Conservation (phyloP, 2,113 vertebrate genomes). For the Tympanuchus pallidicinctus region DNA sequence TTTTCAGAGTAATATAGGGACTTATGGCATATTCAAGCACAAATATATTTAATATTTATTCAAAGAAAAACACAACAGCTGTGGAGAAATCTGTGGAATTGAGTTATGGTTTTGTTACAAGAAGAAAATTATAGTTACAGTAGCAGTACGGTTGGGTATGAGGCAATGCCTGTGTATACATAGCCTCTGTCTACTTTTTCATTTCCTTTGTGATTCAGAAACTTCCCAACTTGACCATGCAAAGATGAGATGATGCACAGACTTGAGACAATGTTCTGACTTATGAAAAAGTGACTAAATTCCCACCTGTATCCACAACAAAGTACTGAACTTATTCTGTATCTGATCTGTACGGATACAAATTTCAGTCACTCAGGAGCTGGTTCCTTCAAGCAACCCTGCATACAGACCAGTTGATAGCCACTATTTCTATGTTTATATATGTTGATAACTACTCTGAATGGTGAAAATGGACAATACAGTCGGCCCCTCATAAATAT, state of each 20-base stretch:
- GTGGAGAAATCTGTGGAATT: not conserved
- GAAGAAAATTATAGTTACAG: not conserved
- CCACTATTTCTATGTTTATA: not conserved
- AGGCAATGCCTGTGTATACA: not conserved
- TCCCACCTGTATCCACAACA: not conserved
- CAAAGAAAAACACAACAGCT: not conserved
- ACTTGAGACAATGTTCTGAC: not conserved
- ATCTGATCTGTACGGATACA: not conserved
- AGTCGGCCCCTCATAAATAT: not conserved
- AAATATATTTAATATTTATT: not conserved
- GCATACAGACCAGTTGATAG: not conserved
- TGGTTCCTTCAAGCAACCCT: not conserved
- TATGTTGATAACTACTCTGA: not conserved
- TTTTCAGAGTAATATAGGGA: not conserved
- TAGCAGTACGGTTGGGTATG: not conserved
- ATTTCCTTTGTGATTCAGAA: not conserved
- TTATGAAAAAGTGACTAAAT: not conserved
- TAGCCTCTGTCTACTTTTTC: not conserved
- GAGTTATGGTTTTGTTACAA: rapidly evolving
- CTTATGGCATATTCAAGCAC: not conserved
- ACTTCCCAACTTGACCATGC: not conserved
- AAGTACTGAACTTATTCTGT: not conserved
- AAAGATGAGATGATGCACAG: not conserved
- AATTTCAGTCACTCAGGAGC: not conserved
- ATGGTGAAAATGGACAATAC: not conserved